Percentiles rank a stretch among this genome's conserved stretches.
phyloP scores from a whole-genome alignment of 2,888 invertebrate species.

The Metacarcinus magister region DNA sequence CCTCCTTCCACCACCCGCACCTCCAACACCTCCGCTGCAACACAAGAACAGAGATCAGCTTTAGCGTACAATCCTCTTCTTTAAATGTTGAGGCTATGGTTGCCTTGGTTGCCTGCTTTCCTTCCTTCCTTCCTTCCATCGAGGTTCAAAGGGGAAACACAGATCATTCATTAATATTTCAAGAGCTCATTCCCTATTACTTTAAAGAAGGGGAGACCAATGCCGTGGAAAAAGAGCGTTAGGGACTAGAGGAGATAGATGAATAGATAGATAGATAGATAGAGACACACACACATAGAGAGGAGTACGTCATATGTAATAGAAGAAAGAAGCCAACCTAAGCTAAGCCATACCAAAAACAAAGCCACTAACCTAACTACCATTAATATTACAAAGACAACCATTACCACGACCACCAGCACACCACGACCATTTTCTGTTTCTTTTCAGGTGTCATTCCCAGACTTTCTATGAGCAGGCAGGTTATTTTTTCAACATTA shows the following conservation, averaged over 20 bases:
- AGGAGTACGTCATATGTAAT: too few relatives aligned
- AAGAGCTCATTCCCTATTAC: neutral
- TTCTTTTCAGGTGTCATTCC: too few relatives aligned
- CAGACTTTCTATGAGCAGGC: too few relatives aligned
- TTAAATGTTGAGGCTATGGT: neutral
- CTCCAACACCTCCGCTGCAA: slow-evolving; percentile 75
- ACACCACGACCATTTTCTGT: too few relatives aligned
- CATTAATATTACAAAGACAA: too few relatives aligned
- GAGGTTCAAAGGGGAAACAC: neutral
- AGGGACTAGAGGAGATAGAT: neutral
- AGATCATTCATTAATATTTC: slow-evolving; percentile 1
- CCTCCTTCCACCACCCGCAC: slow-evolving; percentile 78
- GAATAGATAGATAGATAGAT: too few relatives aligned
- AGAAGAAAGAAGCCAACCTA: too few relatives aligned
- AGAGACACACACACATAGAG: too few relatives aligned
- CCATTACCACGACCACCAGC: too few relatives aligned
- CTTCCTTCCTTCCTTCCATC: neutral
- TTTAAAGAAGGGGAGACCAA: neutral
- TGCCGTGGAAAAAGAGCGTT: neutral
- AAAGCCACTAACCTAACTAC: too few relatives aligned
- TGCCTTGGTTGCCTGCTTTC: neutral
- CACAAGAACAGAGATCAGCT: slow-evolving; percentile 17
- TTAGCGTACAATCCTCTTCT: neutral
- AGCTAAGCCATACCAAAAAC: too few relatives aligned
- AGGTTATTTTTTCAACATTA: too few relatives aligned